Evolutionary conservation across 2,888 invertebrate genomes (phyloP).

Genomic region (Microplitis deprimator): DNA sequence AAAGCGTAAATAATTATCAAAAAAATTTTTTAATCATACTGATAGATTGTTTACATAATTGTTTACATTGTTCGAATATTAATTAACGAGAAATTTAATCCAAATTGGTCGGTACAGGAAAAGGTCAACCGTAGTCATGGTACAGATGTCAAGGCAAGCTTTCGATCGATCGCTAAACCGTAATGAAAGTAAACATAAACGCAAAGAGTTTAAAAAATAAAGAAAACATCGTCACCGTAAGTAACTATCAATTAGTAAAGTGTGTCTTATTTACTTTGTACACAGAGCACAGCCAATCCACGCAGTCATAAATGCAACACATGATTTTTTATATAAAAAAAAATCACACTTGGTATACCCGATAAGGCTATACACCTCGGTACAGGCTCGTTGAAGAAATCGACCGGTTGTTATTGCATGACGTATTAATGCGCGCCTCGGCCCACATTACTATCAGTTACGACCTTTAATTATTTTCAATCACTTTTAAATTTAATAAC

Average conservation of each 20-base stretch:
- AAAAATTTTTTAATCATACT: background rate
- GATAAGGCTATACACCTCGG: slow-evolving; percentile 56
- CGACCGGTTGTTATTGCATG: slow-evolving; percentile 37
- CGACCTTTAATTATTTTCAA: slow-evolving; percentile 52
- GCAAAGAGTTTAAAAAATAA: background rate
- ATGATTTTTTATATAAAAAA: slow-evolving; percentile 19
- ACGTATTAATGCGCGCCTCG: slow-evolving; percentile 49
- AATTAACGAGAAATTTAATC: slow-evolving; percentile 40
- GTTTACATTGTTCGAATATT: slow-evolving; percentile 16
- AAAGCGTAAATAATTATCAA: background rate
- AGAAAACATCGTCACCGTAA: background rate
- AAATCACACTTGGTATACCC: slow-evolving; percentile 49
- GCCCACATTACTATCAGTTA: slow-evolving; percentile 55
- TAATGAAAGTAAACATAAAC: background rate
- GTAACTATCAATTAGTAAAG: background rate
- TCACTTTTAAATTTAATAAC: background rate
- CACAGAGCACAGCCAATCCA: slow-evolving; percentile 3
- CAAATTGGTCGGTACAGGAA: slow-evolving; percentile 6
- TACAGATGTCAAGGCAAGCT: slow-evolving; percentile 34
- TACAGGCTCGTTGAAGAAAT: slow-evolving; percentile 33
- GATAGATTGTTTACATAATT: background rate
- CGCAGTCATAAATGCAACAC: slow-evolving; percentile 8
- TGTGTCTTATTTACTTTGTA: background rate
- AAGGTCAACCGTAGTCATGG: slow-evolving; percentile 29
- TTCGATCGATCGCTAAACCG: background rate